Evolutionary conservation across 1,140 invertebrate species (phyloP), one percentile per base, ranked within the genome.

Genomic region (Caerostris extrusa): DNA sequence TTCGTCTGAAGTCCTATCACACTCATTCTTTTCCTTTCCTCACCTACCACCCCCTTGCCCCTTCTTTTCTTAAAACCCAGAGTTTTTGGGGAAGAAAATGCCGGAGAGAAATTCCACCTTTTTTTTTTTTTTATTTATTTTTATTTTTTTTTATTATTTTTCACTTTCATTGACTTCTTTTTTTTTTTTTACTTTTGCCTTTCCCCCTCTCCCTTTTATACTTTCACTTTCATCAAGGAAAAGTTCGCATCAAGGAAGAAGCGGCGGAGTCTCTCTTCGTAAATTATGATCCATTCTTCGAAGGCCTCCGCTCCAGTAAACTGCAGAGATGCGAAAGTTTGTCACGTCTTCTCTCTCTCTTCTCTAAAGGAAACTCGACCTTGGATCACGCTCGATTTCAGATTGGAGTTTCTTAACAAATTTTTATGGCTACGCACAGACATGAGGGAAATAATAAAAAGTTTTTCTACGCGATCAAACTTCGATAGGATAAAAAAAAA

Each of bases 1-100:
- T 93, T 88, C 91, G 91, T 85, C 83, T 93, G 82, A n/a, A 93
- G 82, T 71, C 61, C 87, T 71, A 87, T 87, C 91, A 93, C 91
- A 93, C 91, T 86, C 91, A 67, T 83, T 69, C 81, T 14, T 71
- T 58, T 58, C 56, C 53, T 57, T n/a, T n/a, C 10, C n/a, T 7
- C 17, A 14, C 58, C 60, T 34, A 0, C 2, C 77, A 3, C 57
- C 71, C 61, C 61, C 34, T 50, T 57, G 2, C 57, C 71, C 61
- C 53, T 53, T 12, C 14, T 69, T 69, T 69, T 86, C n/a, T 61
- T 34, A 34, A 34, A 34, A 34, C 34, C 34, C 34, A 34, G n/a
- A 14, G 56, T 58, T 60, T 87, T 87, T 87, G 69, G 69, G 34
- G 69, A 71, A 34, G 69, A 71, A 71, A 71, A 71, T 71, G 34